These are phyloP conservation scores for Pterostichus niger DNA, from an alignment of 2,888 invertebrate genomes.

Conservation along the genomic window DNA sequence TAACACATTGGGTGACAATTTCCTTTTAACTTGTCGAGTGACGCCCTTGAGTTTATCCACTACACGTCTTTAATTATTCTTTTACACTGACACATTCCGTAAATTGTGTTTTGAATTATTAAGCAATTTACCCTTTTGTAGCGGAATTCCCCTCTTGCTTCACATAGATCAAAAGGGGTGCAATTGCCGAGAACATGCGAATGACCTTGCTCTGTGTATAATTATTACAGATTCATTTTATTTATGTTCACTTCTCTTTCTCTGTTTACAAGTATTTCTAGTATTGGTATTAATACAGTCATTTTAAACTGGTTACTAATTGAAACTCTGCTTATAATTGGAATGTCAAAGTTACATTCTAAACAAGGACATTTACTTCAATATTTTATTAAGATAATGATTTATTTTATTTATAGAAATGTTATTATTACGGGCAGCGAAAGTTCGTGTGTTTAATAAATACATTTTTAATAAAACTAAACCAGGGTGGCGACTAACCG, in stretches of 20 bases:
- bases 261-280: background rate
- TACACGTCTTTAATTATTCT: conserved; percentile 27
- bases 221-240: conserved; percentile 3
- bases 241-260: background rate
- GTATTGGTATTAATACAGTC: background rate
- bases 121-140: conserved; percentile 28
- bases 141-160: background rate
- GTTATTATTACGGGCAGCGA: too few relatives aligned
- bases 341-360: conserved; percentile 18
- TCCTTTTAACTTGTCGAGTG: background rate
- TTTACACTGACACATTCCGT: background rate
- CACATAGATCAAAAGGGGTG: conserved; percentile 26
- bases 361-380: conserved; percentile 28
- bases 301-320: conserved; percentile 37
- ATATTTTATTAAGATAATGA: background rate
- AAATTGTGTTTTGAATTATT: conserved; percentile 61
- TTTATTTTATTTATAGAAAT: too few relatives aligned
- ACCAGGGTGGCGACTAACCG: too few relatives aligned
- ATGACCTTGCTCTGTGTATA: background rate
- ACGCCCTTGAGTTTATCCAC: conserved; percentile 22
- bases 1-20: conserved; percentile 5
- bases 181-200: background rate
- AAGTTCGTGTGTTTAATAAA: too few relatives aligned
- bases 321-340: conserved; percentile 19
- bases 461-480: too few relatives aligned